Evolutionary conservation across 2,888 invertebrate species (phyloP).

Genomic region (Leucania comma): DNA sequence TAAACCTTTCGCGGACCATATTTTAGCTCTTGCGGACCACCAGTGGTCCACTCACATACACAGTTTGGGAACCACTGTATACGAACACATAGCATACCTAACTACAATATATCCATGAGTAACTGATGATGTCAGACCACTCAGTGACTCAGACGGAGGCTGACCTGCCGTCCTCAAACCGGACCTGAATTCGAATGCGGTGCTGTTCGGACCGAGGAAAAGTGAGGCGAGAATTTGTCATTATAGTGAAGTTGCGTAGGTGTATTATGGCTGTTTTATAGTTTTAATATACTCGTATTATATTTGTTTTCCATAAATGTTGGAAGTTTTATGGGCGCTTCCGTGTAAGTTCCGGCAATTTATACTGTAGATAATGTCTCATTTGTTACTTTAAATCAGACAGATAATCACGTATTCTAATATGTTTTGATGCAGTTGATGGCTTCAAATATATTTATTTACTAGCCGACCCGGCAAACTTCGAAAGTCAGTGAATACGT

Average conservation of each 20-base stretch:
- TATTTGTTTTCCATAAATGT: background rate
- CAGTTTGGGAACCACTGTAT: no score
- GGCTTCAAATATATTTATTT: no score
- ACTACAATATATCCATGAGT: slow-evolving; percentile 44
- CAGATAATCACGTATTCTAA: no score
- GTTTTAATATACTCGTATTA: background rate
- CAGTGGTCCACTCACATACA: no score
- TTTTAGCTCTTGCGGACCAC: no score
- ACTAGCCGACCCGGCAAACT: no score
- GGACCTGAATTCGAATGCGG: slow-evolving; percentile 59
- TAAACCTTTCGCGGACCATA: no score
- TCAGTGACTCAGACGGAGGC: slow-evolving; percentile 56
- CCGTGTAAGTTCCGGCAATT: background rate
- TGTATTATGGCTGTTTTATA: background rate
- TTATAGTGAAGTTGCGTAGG: background rate
- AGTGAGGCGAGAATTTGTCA: background rate
- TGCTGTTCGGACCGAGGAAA: slow-evolving; percentile 23
- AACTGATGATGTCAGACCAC: slow-evolving; percentile 63
- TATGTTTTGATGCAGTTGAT: no score
- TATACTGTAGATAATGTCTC: background rate
- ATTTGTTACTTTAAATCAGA: no score
- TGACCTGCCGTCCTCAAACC: slow-evolving; percentile 56
- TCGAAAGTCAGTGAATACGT: no score
- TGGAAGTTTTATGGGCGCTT: slow-evolving; percentile 5
- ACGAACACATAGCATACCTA: background rate